A percentile compares a stretch with the other conserved stretches of the same genome.
These are phyloP conservation scores for Agrochola litura DNA, from an alignment of 2,888 invertebrate species.

Conservation along the genomic window DNA sequence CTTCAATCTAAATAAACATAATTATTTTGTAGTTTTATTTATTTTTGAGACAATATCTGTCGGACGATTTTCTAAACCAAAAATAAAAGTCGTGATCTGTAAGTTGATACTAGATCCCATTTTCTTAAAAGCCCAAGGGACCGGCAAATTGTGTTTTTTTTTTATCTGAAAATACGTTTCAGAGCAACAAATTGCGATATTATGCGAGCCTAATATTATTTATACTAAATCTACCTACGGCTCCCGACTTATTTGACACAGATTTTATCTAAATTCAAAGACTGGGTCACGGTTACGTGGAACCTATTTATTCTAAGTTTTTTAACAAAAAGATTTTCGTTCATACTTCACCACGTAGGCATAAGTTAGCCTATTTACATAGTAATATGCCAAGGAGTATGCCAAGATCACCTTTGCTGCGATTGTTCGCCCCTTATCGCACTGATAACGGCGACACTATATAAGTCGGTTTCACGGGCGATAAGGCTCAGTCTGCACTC, in stretches of 20 bases:
- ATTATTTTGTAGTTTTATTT: background rate
- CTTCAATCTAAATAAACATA: too few species aligned
- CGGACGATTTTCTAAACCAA: background rate
- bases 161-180: conserved; percentile 42
- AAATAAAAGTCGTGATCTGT: background rate
- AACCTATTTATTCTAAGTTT: conserved; percentile 12
- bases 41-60: background rate
- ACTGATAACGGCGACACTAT: too few species aligned
- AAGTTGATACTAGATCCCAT: background rate
- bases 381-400: too few species aligned
- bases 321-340: background rate
- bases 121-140: conserved; percentile 20
- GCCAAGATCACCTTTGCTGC: too few species aligned
- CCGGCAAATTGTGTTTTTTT: conserved; percentile 36
- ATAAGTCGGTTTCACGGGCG: too few species aligned
- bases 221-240: conserved; percentile 2
- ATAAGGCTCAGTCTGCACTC: too few species aligned
- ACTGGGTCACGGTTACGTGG: background rate
- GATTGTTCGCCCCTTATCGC: too few species aligned
- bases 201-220: conserved; percentile 37
- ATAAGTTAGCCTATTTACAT: conserved; percentile 10
- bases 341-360: background rate
- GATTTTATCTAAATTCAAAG: conserved; percentile 31
- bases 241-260: conserved; percentile 2
- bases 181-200: conserved; percentile 38